Evolutionary conservation across 2,113 vertebrate genomes (phyloP).

Genomic region (Ceratotherium simum): DNA sequence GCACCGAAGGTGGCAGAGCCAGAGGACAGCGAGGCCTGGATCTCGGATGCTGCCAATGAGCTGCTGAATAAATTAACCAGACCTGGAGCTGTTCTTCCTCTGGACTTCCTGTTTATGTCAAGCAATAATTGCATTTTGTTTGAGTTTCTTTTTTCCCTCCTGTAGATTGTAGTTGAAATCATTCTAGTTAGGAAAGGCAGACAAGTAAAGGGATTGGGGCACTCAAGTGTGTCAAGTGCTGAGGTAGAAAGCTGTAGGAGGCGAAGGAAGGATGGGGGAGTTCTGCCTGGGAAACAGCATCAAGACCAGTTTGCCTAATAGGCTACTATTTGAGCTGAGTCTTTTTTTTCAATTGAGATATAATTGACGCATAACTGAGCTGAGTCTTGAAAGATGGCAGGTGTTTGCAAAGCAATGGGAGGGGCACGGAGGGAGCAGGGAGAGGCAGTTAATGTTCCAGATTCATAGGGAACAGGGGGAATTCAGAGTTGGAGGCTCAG

Average conservation of each 20-base stretch:
- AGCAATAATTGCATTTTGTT: not conserved
- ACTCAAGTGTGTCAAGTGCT: not conserved
- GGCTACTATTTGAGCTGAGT: not conserved
- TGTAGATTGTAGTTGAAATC: not conserved
- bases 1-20: too few species aligned
- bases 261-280: not conserved
- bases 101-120: not conserved
- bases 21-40: not conserved
- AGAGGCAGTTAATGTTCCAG: not conserved
- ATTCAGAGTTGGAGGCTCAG: not conserved
- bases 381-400: not conserved
- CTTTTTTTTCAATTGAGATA: not conserved
- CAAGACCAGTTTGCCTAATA: not conserved
- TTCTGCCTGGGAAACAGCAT: not conserved
- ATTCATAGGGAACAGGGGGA: not conserved
- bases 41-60: not conserved
- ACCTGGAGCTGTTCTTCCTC: not conserved
- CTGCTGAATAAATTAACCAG: not conserved
- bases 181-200: not conserved
- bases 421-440: not conserved
- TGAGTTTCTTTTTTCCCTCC: not conserved
- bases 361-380: not conserved
- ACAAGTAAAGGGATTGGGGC: not conserved
- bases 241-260: not conserved
- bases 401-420: not conserved